These are phyloP conservation scores for Coelopa frigida DNA, from an alignment of 1,140 invertebrate genomes.

Conservation along the genomic window DNA sequence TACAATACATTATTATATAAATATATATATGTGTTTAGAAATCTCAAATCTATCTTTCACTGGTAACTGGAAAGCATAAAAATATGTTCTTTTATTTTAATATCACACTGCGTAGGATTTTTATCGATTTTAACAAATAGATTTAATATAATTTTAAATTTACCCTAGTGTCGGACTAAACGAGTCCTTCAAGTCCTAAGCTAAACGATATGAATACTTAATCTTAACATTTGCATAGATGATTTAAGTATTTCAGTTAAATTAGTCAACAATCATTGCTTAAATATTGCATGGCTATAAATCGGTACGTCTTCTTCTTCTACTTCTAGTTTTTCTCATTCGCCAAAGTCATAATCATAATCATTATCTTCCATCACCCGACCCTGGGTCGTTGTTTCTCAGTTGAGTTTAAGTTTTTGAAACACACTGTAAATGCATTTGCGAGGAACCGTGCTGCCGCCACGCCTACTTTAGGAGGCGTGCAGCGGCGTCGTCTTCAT, in stretches of 20 bases:
- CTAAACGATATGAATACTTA: not conserved
- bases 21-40: conserved; percentile 10
- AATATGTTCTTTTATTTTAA: conserved; percentile 23
- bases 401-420: no score
- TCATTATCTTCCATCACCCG: no score
- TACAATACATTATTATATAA: not conserved
- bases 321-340: no score
- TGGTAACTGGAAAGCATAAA: no score
- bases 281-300: conserved; percentile 7
- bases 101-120: conserved; percentile 45
- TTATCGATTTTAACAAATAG: conserved; percentile 8
- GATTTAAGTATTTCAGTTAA: conserved; percentile 5
- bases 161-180: not conserved
- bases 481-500: no score
- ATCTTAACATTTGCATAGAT: not conserved
- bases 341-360: no score
- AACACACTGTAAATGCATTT: no score
- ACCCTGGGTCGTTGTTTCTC: no score
- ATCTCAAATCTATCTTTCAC: no score
- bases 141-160: conserved; percentile 2
- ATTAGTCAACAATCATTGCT: not conserved
- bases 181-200: conserved; percentile 1
- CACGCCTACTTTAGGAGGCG: no score
- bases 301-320: no score
- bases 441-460: no score